A percentile compares a stretch with the other conserved stretches of the same genome.
Evolutionary conservation across 1,140 invertebrate species (phyloP).

Genomic region (Saccostrea glomerata): DNA sequence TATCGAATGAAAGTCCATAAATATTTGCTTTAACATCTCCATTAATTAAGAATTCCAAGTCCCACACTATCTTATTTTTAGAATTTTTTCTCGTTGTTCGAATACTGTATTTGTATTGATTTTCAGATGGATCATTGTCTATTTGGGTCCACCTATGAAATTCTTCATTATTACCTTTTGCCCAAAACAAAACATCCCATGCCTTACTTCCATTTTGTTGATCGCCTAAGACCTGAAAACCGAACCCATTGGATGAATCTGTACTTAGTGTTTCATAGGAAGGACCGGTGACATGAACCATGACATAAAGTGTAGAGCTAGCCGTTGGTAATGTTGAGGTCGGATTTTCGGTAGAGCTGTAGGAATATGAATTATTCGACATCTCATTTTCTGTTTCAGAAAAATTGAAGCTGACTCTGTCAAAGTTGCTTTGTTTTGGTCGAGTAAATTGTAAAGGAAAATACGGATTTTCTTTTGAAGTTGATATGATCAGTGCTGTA

Average conservation of each 20-base stretch:
- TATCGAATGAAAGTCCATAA: slow-evolving; percentile 33
- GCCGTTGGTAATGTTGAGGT: background rate
- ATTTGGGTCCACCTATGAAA: slow-evolving; percentile 44
- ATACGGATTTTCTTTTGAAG: slow-evolving; percentile 12
- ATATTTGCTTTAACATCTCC: slow-evolving; percentile 46
- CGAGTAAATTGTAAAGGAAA: background rate
- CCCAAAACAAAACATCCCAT: slow-evolving; percentile 53
- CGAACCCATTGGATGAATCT: slow-evolving; percentile 39
- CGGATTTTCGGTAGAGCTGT: background rate
- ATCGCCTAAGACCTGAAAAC: slow-evolving; percentile 47
- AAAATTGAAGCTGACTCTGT: background rate
- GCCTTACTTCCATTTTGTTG: background rate
- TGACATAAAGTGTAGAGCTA: background rate
- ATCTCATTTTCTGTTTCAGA: background rate
- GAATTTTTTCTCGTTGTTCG: slow-evolving; percentile 14
- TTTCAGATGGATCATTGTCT: slow-evolving; percentile 45
- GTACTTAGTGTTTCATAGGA: background rate
- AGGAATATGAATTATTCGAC: background rate
- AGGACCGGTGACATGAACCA: background rate
- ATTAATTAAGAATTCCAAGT: slow-evolving; percentile 43
- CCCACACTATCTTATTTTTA: slow-evolving; percentile 6
- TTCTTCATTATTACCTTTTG: slow-evolving; percentile 42
- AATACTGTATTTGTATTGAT: slow-evolving; percentile 37
- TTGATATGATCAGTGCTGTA: slow-evolving; percentile 43
- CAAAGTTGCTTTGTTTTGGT: background rate